phyloP scores from a whole-genome alignment of 2,888 invertebrate genomes.

The Drosophila niveifrons region DNA sequence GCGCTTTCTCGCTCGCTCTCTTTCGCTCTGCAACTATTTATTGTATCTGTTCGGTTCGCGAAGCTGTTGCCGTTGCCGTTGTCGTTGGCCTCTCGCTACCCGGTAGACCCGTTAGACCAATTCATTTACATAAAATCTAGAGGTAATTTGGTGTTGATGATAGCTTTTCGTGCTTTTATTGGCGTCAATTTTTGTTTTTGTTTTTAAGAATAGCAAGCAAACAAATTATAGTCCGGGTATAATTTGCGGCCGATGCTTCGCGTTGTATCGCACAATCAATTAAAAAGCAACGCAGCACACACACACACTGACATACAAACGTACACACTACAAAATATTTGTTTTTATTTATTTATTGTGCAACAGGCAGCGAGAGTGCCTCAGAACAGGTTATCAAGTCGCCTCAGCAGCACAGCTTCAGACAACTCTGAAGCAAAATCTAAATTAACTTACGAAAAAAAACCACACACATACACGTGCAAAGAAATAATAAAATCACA shows the following conservation, averaged over 20 bases:
- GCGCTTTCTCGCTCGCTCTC: slow-evolving; percentile 4
- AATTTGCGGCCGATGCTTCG: slow-evolving; percentile 62
- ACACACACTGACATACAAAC: slow-evolving; percentile 33
- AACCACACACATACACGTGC: slow-evolving; percentile 3
- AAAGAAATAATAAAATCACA: slow-evolving; percentile 9
- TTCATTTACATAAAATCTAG: slow-evolving; percentile 68
- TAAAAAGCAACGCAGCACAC: slow-evolving; percentile 68
- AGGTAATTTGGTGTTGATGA: slow-evolving; percentile 46
- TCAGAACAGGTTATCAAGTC: slow-evolving; percentile 75
- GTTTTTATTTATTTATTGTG: slow-evolving; percentile 77
- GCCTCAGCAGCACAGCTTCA: slow-evolving; percentile 55
- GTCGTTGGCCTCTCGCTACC: slow-evolving; percentile 37
- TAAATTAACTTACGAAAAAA: slow-evolving; percentile 23
- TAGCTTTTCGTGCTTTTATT: slow-evolving; percentile 58
- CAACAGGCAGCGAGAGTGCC: slow-evolving; percentile 55
- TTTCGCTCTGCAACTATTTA: background rate
- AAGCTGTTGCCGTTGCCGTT: background rate
- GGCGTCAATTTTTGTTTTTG: slow-evolving; percentile 55
- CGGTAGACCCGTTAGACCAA: slow-evolving; percentile 54
- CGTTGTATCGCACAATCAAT: slow-evolving; percentile 67
- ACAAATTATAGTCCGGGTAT: slow-evolving; percentile 63
- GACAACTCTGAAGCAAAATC: slow-evolving; percentile 25
- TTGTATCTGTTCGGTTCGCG: background rate
- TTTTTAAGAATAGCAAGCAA: slow-evolving; percentile 57
- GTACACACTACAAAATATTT: slow-evolving; percentile 37